Evolutionary conservation across 2,888 invertebrate species (phyloP), one percentile per base, ranked within the genome.

Genomic region (Papilio protenor): DNA sequence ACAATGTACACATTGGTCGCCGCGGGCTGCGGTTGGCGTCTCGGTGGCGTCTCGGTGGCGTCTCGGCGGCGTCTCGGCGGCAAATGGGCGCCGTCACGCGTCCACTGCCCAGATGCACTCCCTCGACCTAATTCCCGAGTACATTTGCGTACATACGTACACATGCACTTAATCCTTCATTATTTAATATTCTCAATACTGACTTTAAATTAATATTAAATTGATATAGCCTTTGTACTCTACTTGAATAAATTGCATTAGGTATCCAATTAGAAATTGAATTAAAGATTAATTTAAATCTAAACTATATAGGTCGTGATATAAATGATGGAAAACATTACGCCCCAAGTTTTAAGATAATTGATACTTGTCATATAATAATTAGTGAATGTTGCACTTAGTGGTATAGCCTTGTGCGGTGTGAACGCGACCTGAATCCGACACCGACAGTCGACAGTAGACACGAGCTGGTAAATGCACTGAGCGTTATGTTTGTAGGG

Each of bases 81-180:
- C 16, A 52, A 49, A 23, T 80, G 89, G 89, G 90, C 92, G 92
- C 91, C 91, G 88, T 90, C 92, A 90, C 89, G 86, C 49, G 21
- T 59, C 57, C 57, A 59, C 81, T 83, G 84, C 83, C 82, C 85
- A 84, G 84, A 83, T 82, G 82, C 73, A 74, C 74, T 73, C 59
- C 84, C 82, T 77, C 89, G 91, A 91, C 91, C 91, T 85, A 90
- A 88, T 90, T 91, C 85, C 81, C 80, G 81, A 83, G 81, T 86
- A 87, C 80, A 82, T 57, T 82, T 81, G 81, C 61, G 82, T 83
- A 74, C 59, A 72, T 55, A 70, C 45, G n/a, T 33, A 45, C 16
- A 33, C 57, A 27, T 74, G 70, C 69, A 77, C n/a, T 69, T 66
- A 73, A 55, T 66, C 59, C 52, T 52, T 52, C 61, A 23, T 61